A percentile compares a stretch with the other conserved stretches of the same genome.
These are phyloP conservation scores for Trogon surrucura DNA, from an alignment of 2,113 vertebrate species.

Conservation along the genomic window DNA sequence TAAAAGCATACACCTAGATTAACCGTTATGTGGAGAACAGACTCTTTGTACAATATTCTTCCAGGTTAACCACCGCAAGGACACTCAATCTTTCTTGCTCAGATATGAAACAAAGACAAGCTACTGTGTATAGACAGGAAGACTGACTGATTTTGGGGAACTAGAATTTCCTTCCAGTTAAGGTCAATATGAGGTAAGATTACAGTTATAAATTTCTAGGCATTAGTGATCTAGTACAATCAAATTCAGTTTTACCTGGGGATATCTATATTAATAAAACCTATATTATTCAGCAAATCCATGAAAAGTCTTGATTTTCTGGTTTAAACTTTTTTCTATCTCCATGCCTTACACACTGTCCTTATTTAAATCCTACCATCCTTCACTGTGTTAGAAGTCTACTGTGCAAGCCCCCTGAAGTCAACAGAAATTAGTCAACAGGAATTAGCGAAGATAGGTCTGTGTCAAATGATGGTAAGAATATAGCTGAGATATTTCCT, in stretches of 20 bases:
- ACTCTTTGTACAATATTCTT: background rate
- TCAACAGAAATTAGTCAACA: background rate
- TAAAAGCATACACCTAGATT: background rate
- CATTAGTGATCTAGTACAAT: background rate
- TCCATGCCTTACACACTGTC: background rate
- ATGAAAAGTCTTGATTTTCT: background rate
- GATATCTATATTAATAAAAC: background rate
- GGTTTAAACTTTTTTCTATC: background rate
- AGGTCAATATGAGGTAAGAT: background rate
- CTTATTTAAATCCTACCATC: background rate
- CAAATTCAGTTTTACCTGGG: background rate
- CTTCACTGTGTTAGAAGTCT: background rate
- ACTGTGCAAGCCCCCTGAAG: background rate
- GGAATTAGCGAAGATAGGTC: background rate
- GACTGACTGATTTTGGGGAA: background rate
- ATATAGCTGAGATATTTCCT: background rate
- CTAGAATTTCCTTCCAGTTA: background rate
- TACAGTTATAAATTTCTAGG: background rate
- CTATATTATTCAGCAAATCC: background rate
- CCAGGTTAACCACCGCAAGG: background rate
- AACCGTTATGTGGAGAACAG: background rate
- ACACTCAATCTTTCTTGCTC: background rate
- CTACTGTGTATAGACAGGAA: background rate
- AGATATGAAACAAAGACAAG: background rate
- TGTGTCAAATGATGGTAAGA: background rate